These are phyloP conservation scores for Drosophila cognata DNA, from an alignment of 2,888 invertebrate genomes.

Conservation along the genomic window DNA sequence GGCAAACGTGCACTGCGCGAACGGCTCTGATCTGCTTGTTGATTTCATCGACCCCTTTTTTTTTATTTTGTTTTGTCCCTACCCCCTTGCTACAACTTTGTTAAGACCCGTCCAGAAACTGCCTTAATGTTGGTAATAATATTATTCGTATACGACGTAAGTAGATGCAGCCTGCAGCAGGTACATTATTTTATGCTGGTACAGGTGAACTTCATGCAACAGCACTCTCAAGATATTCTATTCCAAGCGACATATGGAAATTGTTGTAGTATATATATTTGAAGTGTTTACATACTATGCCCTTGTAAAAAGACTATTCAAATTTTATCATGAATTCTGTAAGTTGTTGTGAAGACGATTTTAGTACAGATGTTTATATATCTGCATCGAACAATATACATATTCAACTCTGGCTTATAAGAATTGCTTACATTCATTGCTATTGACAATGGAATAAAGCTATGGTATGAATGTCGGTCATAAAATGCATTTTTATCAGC, in stretches of 20 bases:
- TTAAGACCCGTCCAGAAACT: conserved; percentile 44
- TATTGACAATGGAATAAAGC: not conserved
- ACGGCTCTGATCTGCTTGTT: conserved; percentile 60
- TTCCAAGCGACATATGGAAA: conserved; percentile 32
- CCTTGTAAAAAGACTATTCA: not conserved
- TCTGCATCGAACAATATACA: not conserved
- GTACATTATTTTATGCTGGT: conserved; percentile 84
- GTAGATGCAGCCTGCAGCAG: conserved; percentile 71
- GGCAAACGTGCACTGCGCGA: conserved; percentile 69
- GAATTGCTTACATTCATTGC: not conserved
- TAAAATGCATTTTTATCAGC: not conserved
- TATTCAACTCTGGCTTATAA: not conserved
- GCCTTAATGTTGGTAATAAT: conserved; percentile 80
- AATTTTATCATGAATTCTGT: conserved; percentile 1
- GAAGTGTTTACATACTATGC: not conserved
- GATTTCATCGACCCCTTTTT: conserved; percentile 45
- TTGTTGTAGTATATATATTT: conserved; percentile 4
- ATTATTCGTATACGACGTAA: conserved; percentile 62
- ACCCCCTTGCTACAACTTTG: conserved; percentile 30
- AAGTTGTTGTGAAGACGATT: conserved; percentile 3
- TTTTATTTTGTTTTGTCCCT: conserved; percentile 22
- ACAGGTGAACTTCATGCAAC: conserved; percentile 79
- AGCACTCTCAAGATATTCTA: conserved; percentile 10
- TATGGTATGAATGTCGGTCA: not conserved
- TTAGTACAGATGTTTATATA: not conserved